Conservation (phyloP, 2,113 vertebrate genomes). For the Mesocricetus auratus region DNA sequence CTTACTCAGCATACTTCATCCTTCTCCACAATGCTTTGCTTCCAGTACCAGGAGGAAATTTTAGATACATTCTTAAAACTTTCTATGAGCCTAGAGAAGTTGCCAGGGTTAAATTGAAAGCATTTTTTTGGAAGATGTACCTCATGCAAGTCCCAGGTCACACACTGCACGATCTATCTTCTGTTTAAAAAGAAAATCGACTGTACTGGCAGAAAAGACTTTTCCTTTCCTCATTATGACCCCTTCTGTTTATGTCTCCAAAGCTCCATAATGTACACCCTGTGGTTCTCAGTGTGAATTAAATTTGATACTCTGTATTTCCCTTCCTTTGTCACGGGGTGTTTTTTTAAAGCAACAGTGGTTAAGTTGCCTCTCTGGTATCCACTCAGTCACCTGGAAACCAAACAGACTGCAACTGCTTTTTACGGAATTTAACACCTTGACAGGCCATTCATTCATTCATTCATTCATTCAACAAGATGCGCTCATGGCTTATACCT, state of each 20-base stretch:
- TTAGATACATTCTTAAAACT: neutral
- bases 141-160: neutral
- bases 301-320: neutral
- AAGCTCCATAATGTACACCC: neutral
- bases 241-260: neutral
- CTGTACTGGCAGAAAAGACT: neutral
- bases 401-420: neutral
- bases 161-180: neutral
- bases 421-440: neutral
- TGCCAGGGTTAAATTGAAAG: neutral
- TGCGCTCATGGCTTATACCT: neutral
- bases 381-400: conserved; percentile 3
- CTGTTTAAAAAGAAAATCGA: conserved; percentile 41
- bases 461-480: neutral
- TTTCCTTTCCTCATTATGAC: neutral
- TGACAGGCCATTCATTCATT: neutral
- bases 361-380: neutral
- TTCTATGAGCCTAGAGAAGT: neutral
- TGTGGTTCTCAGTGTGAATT: neutral
- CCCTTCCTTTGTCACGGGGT: neutral
- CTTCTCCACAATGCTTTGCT: neutral
- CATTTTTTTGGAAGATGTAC: neutral
- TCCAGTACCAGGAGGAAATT: neutral
- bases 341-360: conserved; percentile 22
- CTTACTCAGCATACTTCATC: neutral